These are phyloP conservation scores for Muscicapa adusta DNA, from an alignment of 2,113 vertebrate genomes.

Conservation along the genomic window DNA sequence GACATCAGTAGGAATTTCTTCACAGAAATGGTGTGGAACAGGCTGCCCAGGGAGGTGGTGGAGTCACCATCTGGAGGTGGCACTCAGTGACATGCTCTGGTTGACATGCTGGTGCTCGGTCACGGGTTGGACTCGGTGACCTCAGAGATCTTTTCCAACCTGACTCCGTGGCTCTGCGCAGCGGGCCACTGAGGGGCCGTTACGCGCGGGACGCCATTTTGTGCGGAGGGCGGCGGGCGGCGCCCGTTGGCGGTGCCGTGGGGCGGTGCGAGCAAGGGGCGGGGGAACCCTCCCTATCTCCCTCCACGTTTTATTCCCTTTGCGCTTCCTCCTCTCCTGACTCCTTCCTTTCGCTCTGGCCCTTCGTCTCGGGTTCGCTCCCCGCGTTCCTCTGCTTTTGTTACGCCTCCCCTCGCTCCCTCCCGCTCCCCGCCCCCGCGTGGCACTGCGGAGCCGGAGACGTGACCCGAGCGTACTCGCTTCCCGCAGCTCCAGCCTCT, in stretches of 20 bases:
- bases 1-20: neutral
- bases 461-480: conserved; percentile 48
- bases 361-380: neutral
- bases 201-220: conserved; percentile 70
- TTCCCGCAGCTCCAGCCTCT: conserved; percentile 72
- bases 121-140: rapidly evolving
- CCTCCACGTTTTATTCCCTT: no score
- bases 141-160: neutral
- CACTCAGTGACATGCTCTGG: neutral
- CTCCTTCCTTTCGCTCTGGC: neutral
- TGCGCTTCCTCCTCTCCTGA: neutral
- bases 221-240: neutral
- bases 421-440: neutral
- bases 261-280: neutral
- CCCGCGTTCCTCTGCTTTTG: neutral
- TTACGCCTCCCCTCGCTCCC: neutral
- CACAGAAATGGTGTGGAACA: no score
- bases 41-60: no score
- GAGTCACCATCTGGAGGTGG: neutral
- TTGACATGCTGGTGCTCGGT: no score
- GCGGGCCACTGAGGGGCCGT: neutral
- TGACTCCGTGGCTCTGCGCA: rapidly evolving
- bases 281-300: neutral
- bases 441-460: conserved; percentile 44
- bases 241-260: neutral